Evolutionary conservation across 2,113 vertebrate genomes (phyloP).

Genomic region (Porphyrio hochstetteri): DNA sequence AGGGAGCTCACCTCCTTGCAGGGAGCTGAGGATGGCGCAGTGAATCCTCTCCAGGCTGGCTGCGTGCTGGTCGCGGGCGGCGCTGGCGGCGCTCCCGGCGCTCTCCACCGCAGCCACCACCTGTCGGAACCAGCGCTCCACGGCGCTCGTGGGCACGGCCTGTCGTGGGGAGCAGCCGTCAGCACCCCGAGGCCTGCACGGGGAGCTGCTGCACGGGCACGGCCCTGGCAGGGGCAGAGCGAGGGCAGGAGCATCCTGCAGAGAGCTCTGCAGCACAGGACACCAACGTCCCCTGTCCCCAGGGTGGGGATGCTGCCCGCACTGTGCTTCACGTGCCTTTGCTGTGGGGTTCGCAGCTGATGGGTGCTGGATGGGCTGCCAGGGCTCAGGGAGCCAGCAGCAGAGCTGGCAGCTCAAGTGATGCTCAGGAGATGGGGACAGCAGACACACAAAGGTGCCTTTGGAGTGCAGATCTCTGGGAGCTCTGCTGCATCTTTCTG

Average conservation of each 20-base stretch:
- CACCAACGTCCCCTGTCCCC: background rate
- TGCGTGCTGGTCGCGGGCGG: constrained; percentile 43
- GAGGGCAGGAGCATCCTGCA: background rate
- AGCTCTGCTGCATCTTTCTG: background rate
- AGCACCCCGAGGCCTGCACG: background rate
- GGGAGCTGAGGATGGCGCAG: constrained; percentile 65
- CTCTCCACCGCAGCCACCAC: constrained; percentile 81
- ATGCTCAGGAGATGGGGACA: background rate
- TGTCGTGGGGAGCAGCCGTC: constrained; percentile 17
- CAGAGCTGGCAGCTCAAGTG: background rate
- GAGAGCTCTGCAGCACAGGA: background rate
- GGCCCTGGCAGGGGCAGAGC: fast-evolving
- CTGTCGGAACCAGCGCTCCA: constrained; percentile 84
- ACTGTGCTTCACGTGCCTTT: background rate
- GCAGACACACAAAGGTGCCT: background rate
- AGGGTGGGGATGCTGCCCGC: background rate
- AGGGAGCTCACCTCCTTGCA: constrained; percentile 60
- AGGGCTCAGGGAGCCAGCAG: background rate
- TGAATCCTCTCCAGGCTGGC: constrained; percentile 81
- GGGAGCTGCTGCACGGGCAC: background rate
- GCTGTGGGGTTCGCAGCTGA: background rate
- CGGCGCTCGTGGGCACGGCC: constrained; percentile 69
- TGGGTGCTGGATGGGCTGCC: background rate
- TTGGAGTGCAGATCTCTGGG: background rate
- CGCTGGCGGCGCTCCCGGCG: constrained; percentile 34